Base-by-base conservation (phyloP, 1,140 invertebrate genomes). In the Listronotus bonariensis region DNA sequence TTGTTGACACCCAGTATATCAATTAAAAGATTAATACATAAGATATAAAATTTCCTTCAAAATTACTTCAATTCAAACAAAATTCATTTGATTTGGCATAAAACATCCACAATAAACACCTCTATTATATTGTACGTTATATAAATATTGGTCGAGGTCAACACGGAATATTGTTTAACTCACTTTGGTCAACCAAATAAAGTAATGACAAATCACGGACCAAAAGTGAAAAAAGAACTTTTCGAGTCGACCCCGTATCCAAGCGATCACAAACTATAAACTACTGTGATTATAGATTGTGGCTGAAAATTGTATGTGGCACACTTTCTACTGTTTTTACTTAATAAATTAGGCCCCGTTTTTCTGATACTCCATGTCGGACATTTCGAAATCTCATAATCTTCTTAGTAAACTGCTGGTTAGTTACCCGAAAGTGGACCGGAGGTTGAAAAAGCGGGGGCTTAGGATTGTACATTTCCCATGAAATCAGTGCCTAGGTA, bases 401-500 rank as follows among this genome's bases (percentile, higher is more conserved):
- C 15, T 32, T 20, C 14, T 36, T 17, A 36, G 8, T 36, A 38
- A 53, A 41, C 36, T 36, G 34, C 52, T 54, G 17, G 49, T 41
- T 54, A 54, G 52, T 54, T 54, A 52, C 49, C 32, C 11, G 9
- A 14, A 34, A 10, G 34, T 40, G 18, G 14, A 6, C 38, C 1
- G 31, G 17, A 17, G 15, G 6, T 36, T 18, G 52, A 9, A 12
- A 62, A 62, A 62, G 38, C 6, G 36, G 48, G 26, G 59, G 31
- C 26, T 32, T 15, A 53, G 18, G 17, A 32, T 6, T 63, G 57
- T 68, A 65, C 60, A 67, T 68, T 69, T 54, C 57, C 68, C 68
- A 72, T 75, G 46, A 69, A 68, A 72, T 48, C 74, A 75, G 73
- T 75, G 73, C 73, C 73, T 75, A 73, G 73, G 72, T 72, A 74